Conservation (phyloP, 1,140 invertebrate species). For the Pentalonia nigronervosa region DNA sequence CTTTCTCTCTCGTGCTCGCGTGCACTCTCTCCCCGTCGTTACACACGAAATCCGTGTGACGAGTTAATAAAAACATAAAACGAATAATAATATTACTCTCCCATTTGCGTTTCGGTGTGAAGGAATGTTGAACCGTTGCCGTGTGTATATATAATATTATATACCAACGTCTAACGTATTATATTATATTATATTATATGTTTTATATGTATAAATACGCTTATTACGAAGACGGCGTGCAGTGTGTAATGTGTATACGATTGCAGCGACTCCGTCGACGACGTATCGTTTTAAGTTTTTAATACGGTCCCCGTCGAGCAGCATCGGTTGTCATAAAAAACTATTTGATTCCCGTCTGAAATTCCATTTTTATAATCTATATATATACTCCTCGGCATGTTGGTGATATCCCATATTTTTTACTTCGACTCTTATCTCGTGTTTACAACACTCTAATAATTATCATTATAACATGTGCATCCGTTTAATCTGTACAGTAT, state of each 20-base stretch:
- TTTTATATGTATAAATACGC: background rate
- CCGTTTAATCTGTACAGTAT: background rate
- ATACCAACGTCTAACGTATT: background rate
- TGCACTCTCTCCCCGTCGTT: background rate
- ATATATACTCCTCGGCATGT: background rate
- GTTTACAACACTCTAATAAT: background rate
- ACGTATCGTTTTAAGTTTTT: conserved; percentile 28
- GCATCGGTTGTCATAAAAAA: background rate
- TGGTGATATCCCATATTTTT: background rate
- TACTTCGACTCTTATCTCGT: background rate
- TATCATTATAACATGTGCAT: background rate
- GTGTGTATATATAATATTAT: background rate
- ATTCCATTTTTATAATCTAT: background rate
- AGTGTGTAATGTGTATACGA: background rate
- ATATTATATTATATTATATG: background rate
- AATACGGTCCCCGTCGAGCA: background rate
- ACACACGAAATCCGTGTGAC: conserved; percentile 36
- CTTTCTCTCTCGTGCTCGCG: background rate
- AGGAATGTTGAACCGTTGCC: conserved; percentile 49
- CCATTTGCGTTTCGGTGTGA: conserved; percentile 53
- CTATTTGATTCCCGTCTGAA: background rate
- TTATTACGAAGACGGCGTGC: background rate
- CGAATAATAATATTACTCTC: conserved; percentile 35
- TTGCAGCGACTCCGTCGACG: background rate
- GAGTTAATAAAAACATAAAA: conserved; percentile 58